These are phyloP conservation scores for Tringa solitaria DNA, from an alignment of 2,113 vertebrate genomes.

Conservation along the genomic window DNA sequence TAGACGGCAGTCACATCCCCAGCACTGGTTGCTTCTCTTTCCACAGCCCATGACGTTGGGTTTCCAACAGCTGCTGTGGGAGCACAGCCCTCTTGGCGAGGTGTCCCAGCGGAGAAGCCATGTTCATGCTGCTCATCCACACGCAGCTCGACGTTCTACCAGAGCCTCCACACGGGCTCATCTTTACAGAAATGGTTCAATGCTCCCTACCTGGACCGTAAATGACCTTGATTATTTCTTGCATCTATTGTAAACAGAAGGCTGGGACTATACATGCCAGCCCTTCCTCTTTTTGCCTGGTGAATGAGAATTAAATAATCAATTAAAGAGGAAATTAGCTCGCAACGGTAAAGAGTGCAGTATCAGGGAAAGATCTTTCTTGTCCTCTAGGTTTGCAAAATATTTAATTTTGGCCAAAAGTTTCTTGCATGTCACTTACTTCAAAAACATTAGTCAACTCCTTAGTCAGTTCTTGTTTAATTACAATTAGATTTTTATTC, in stretches of 20 bases:
- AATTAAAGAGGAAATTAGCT: neutral
- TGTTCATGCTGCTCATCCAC: rapidly evolving
- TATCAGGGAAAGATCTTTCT: neutral
- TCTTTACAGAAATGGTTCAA: neutral
- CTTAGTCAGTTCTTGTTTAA: neutral
- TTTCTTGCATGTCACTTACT: neutral
- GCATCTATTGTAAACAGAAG: neutral
- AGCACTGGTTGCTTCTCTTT: neutral
- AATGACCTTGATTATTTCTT: neutral
- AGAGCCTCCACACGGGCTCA: neutral
- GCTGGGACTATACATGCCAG: neutral
- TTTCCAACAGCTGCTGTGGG: neutral
- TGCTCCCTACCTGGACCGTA: neutral
- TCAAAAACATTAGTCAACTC: neutral
- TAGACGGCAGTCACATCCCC: rapidly evolving
- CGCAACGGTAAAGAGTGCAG: neutral
- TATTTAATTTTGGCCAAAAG: neutral
- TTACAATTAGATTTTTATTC: neutral
- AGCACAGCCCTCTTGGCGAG: too few relatives aligned
- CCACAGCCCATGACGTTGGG: rapidly evolving
- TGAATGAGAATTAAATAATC: neutral
- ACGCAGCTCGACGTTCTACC: neutral
- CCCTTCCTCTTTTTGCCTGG: neutral
- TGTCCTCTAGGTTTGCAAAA: neutral
- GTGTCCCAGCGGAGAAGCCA: neutral